Percentiles rank a stretch among this genome's conserved stretches.
Conservation (phyloP, 2,888 invertebrate genomes). For the Drosophila infuscata region DNA sequence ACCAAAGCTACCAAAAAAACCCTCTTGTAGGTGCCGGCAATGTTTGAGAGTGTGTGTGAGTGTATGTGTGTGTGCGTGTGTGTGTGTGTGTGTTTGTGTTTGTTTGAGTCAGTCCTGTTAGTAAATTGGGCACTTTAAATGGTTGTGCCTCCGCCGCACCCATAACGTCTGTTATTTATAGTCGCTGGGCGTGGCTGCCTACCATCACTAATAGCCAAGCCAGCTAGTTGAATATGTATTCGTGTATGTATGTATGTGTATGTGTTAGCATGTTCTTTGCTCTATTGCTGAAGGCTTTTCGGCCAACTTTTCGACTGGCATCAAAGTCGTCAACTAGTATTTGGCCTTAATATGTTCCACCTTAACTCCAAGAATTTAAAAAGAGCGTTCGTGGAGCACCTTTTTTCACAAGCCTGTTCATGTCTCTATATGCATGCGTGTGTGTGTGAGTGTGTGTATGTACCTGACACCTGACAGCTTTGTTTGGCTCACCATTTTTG, state of each 20-base stretch:
- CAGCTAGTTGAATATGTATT: conserved; percentile 8
- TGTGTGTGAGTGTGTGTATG: conserved; percentile 17
- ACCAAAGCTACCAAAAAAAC: conserved; percentile 42
- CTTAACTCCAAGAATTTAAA: conserved; percentile 26
- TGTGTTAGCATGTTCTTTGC: conserved; percentile 8
- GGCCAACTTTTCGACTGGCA: conserved; percentile 38
- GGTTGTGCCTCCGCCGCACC: conserved; percentile 16
- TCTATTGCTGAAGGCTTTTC: conserved; percentile 22
- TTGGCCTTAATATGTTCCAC: conserved; percentile 59
- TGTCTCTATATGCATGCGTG: background rate
- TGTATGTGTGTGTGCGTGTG: background rate
- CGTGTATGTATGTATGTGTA: background rate
- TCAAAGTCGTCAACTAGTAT: conserved; percentile 50
- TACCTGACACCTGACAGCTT: conserved; percentile 57
- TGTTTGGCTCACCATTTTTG: conserved; percentile 46
- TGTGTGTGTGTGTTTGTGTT: background rate
- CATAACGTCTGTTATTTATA: conserved; percentile 33
- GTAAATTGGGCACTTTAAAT: conserved; percentile 43
- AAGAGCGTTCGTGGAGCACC: background rate
- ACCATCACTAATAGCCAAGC: conserved; percentile 42
- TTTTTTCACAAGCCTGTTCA: background rate
- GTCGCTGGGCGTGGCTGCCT: conserved; percentile 33
- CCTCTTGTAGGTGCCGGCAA: conserved; percentile 1
- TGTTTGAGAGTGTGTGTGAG: background rate
- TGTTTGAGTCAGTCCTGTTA: conserved; percentile 17